These are phyloP conservation scores for Limonius californicus DNA, from an alignment of 1,140 invertebrate genomes.

Conservation along the genomic window DNA sequence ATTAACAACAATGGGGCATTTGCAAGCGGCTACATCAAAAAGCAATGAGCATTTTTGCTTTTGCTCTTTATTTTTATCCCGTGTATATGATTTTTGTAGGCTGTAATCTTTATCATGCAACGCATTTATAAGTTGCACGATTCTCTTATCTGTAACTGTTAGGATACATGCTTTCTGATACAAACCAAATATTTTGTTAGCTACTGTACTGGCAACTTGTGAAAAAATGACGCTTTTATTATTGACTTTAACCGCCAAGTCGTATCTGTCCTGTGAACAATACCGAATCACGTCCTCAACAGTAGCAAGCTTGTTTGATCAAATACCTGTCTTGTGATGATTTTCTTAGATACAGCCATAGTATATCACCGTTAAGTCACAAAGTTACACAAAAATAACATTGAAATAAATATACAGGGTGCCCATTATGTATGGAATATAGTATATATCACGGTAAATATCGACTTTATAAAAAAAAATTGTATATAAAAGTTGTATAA, in stretches of 20 bases:
- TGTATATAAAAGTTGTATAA: too few relatives aligned
- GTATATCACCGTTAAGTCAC: too few relatives aligned
- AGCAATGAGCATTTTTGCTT: conserved; percentile 7
- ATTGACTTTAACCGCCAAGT: conserved; percentile 8
- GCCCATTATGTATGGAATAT: too few relatives aligned
- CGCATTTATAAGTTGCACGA: conserved; percentile 7
- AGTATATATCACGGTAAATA: too few relatives aligned
- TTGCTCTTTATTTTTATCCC: background rate
- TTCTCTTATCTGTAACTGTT: conserved; percentile 4
- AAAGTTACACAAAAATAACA: too few relatives aligned
- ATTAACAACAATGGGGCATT: background rate
- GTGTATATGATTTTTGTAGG: too few relatives aligned
- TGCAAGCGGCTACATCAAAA: conserved; percentile 4
- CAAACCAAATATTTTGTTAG: background rate
- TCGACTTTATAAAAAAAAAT: too few relatives aligned
- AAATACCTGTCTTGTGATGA: background rate
- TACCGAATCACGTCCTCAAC: background rate
- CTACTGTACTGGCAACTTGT: conserved; percentile 1
- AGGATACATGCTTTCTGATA: too few relatives aligned
- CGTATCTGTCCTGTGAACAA: conserved; percentile 11
- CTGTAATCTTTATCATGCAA: background rate
- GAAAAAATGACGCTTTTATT: conserved; percentile 2
- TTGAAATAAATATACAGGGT: too few relatives aligned
- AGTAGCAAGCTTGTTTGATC: background rate
- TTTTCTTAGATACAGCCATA: too few relatives aligned